Conservation (phyloP, 2,797 vertebrate genomes). For the Enteromius argenteus region DNA sequence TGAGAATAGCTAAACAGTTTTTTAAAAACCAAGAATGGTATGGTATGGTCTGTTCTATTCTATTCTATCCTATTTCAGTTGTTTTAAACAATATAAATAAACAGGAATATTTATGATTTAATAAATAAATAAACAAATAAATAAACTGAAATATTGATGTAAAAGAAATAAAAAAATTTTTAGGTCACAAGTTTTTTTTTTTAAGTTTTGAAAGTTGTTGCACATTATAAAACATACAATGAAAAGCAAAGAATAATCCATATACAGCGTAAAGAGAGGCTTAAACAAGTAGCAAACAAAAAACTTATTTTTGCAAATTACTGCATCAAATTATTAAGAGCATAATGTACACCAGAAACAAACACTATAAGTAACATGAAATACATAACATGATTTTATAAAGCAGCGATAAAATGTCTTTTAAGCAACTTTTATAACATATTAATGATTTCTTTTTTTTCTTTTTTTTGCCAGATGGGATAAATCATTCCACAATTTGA, state of each 20-base stretch:
- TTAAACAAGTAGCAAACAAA: background rate
- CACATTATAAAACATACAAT: background rate
- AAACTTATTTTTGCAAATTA: background rate
- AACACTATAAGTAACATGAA: background rate
- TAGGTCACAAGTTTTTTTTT: background rate
- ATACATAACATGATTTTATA: background rate
- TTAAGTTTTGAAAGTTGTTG: background rate
- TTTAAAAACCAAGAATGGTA: too few relatives aligned
- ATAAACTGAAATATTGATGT: background rate
- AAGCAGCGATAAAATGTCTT: background rate
- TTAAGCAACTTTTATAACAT: background rate
- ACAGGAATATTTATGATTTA: background rate
- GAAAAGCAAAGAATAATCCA: background rate
- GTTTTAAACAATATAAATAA: background rate
- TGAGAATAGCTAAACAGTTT: background rate
- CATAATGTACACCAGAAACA: background rate
- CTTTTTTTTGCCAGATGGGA: background rate
- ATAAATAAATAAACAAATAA: background rate
- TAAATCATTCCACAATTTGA: background rate
- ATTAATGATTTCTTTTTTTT: background rate
- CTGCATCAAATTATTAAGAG: background rate
- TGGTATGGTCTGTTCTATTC: too few relatives aligned
- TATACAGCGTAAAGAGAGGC: background rate
- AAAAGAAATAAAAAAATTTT: background rate
- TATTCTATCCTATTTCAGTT: background rate